Conservation (phyloP, 1,140 invertebrate genomes). For the Leptinotarsa defecta region DNA sequence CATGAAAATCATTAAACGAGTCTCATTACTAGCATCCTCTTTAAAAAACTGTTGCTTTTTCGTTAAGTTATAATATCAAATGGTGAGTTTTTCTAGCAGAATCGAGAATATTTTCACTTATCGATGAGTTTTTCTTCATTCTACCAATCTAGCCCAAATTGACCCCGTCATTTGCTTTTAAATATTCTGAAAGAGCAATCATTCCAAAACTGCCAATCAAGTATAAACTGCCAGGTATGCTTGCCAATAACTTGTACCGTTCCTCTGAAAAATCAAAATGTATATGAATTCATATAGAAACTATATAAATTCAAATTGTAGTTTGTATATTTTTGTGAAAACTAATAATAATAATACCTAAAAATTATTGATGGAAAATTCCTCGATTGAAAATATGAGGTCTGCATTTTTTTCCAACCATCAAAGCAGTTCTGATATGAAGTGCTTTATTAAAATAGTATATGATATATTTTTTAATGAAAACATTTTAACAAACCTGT, state of each 20-base stretch:
- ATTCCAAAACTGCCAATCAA: constrained; percentile 69
- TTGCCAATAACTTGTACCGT: constrained; percentile 71
- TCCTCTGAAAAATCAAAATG: constrained; percentile 64
- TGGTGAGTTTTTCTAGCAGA: not conserved
- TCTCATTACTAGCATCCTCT: no score
- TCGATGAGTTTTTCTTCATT: no score
- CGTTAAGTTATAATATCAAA: not conserved
- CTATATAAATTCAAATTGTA: constrained; percentile 18
- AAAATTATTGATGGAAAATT: constrained; percentile 2
- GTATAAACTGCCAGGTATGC: constrained; percentile 71
- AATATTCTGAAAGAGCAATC: constrained; percentile 59
- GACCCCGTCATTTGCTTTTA: constrained; percentile 7
- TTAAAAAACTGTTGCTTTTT: not conserved
- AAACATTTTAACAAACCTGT: constrained; percentile 62
- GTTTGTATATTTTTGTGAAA: not conserved
- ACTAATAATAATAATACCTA: not conserved
- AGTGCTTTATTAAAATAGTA: no score
- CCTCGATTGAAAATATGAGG: no score
- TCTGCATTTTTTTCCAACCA: no score
- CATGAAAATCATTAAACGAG: no score
- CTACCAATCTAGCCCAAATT: not conserved
- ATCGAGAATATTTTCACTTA: not conserved
- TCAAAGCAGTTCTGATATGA: no score
- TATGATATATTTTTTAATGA: no score
- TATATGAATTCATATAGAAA: not conserved